Evolutionary conservation across 1,140 invertebrate species (phyloP).

Genomic region (Tetramorium alpestre): DNA sequence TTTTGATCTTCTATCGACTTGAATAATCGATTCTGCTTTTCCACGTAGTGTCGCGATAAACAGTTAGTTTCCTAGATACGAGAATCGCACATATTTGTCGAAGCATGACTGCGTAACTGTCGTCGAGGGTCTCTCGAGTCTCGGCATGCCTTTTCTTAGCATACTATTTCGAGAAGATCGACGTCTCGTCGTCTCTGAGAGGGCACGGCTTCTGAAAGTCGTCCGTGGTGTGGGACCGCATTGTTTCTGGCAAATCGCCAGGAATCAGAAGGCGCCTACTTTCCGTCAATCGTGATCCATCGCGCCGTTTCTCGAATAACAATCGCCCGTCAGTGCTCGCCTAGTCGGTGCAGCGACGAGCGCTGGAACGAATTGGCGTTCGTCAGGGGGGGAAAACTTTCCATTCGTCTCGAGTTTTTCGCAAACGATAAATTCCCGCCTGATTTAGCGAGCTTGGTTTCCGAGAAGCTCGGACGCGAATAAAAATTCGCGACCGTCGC

Average conservation of each 20-base stretch:
- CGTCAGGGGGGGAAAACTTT: not conserved
- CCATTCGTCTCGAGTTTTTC: not conserved
- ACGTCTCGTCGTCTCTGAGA: conserved; percentile 40
- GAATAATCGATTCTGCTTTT: conserved; percentile 11
- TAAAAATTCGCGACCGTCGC: not conserved
- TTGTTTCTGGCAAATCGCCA: conserved; percentile 65
- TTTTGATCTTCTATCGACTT: not conserved
- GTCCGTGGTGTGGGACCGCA: conserved; percentile 63
- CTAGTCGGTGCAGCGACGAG: not conserved
- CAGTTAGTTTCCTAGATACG: conserved; percentile 51
- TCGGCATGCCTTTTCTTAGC: conserved; percentile 33
- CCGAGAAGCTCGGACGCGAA: not conserved
- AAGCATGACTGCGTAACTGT: conserved; percentile 62
- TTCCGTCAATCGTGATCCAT: conserved; percentile 66
- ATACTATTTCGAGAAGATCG: conserved; percentile 60
- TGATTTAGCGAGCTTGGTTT: not conserved
- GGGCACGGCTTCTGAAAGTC: conserved; percentile 59
- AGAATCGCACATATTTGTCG: conserved; percentile 39
- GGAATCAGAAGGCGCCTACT: conserved; percentile 71
- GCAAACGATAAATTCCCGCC: not conserved
- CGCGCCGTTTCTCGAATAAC: conserved; percentile 62
- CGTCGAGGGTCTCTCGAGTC: conserved; percentile 28
- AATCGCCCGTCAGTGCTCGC: conserved; percentile 32
- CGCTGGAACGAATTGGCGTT: not conserved
- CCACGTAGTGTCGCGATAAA: conserved; percentile 15